These are phyloP conservation scores for Bathynomus jamesi DNA, from an alignment of 1,140 invertebrate genomes.

Conservation along the genomic window DNA sequence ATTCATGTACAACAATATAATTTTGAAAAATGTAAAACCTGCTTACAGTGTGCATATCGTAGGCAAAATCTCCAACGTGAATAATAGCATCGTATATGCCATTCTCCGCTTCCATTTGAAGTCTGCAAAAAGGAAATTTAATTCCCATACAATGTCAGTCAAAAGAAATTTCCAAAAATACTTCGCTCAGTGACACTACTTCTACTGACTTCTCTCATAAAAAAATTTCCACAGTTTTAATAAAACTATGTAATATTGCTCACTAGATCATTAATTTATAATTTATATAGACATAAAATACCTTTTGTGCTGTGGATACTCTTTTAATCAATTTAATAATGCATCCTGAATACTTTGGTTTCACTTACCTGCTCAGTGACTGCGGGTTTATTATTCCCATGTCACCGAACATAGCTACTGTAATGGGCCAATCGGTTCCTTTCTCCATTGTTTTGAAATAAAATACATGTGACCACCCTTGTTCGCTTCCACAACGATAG, in stretches of 20 bases:
- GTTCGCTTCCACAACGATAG: constrained; percentile 25
- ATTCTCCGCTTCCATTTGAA: constrained; percentile 5
- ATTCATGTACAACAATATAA: too few relatives aligned
- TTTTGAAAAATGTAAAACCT: too few relatives aligned
- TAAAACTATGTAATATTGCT: too few relatives aligned
- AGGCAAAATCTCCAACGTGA: constrained; percentile 4
- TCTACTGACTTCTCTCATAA: not conserved
- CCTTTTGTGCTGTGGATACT: too few relatives aligned
- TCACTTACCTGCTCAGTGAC: constrained; percentile 3
- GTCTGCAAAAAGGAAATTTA: not conserved
- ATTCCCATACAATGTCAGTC: too few relatives aligned
- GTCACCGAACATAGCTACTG: constrained; percentile 24
- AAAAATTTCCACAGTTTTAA: too few relatives aligned
- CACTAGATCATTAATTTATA: too few relatives aligned
- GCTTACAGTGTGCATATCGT: constrained; percentile 2
- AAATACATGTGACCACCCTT: constrained; percentile 29
- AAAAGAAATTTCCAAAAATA: too few relatives aligned
- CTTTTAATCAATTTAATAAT: too few relatives aligned
- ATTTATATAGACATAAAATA: too few relatives aligned
- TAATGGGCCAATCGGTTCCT: constrained; percentile 13
- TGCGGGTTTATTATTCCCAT: not conserved
- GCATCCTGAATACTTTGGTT: too few relatives aligned
- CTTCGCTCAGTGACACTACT: too few relatives aligned
- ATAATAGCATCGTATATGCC: constrained; percentile 2
- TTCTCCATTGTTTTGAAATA: constrained; percentile 18